phyloP scores from a whole-genome alignment of 2,888 invertebrate genomes.

The Plemyria rubiginata region DNA sequence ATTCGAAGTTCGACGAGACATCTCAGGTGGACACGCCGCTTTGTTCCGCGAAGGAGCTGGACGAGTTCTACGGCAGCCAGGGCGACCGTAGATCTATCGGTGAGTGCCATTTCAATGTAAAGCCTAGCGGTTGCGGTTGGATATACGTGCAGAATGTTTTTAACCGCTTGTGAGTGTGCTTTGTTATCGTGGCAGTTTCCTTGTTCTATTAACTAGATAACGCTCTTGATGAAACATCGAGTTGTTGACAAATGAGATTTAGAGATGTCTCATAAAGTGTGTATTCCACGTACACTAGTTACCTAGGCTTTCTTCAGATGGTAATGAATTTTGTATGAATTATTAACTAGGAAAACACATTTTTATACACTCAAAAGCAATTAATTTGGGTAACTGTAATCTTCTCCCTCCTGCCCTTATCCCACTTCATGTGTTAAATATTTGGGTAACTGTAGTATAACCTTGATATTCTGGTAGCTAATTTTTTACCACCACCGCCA shows the following conservation, averaged over 20 bases:
- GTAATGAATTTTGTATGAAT: background rate
- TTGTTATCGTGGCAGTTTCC: constrained; percentile 43
- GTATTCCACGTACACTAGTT: constrained; percentile 4
- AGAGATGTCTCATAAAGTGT: constrained; percentile 29
- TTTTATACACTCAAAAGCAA: too few species aligned
- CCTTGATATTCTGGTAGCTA: too few species aligned
- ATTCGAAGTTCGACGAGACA: constrained; percentile 92
- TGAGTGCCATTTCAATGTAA: constrained; percentile 69
- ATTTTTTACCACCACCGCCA: too few species aligned
- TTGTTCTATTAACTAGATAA: constrained; percentile 37
- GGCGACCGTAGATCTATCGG: constrained; percentile 83
- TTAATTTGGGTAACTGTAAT: too few species aligned
- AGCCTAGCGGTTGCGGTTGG: constrained; percentile 61
- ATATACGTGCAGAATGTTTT: constrained; percentile 54
- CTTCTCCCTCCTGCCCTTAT: too few species aligned
- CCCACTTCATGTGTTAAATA: too few species aligned
- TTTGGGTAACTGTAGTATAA: too few species aligned
- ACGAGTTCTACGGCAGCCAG: constrained; percentile 86
- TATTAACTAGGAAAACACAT: constrained; percentile 14
- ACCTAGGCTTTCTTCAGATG: background rate
- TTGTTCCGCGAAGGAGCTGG: constrained; percentile 88
- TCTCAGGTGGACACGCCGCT: constrained; percentile 91
- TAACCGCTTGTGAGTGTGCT: constrained; percentile 51
- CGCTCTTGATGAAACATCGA: constrained; percentile 31
- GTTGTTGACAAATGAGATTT: constrained; percentile 27